These are phyloP conservation scores for Lithosia quadra DNA, from an alignment of 2,888 invertebrate genomes.

Conservation along the genomic window DNA sequence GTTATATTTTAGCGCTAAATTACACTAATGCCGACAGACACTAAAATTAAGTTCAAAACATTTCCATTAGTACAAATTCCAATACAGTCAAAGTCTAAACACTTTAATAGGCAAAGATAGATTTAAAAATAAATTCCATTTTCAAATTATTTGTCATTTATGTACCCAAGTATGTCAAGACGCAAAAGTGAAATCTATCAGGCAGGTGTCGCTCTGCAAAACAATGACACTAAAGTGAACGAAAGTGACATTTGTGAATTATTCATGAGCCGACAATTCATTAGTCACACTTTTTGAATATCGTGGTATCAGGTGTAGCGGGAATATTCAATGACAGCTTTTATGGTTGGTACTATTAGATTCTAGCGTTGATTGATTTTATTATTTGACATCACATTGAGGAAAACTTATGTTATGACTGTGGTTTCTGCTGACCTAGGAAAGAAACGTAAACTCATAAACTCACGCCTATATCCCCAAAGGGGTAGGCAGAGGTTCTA, in stretches of 20 bases:
- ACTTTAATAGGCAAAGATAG: too few relatives aligned
- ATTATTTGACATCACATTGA: background rate
- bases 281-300: slow-evolving; percentile 22
- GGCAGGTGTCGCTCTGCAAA: slow-evolving; percentile 20
- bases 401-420: too few relatives aligned
- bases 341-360: background rate
- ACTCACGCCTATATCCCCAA: too few relatives aligned
- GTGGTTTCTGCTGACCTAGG: too few relatives aligned
- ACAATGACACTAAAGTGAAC: slow-evolving; percentile 28
- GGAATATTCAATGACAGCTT: background rate
- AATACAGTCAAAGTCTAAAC: too few relatives aligned
- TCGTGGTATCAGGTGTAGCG: slow-evolving; percentile 3
- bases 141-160: background rate
- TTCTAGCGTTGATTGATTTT: slow-evolving; percentile 6
- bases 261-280: slow-evolving; percentile 26
- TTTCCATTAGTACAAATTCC: too few relatives aligned
- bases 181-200: slow-evolving; percentile 24
- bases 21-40: too few relatives aligned
- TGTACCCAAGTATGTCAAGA: slow-evolving; percentile 7
- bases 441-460: too few relatives aligned
- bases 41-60: too few relatives aligned
- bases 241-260: slow-evolving; percentile 43
- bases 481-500: too few relatives aligned
- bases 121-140: background rate
- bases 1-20: too few relatives aligned